phyloP scores from a whole-genome alignment of 2,888 invertebrate species.

The Sipha maydis region DNA sequence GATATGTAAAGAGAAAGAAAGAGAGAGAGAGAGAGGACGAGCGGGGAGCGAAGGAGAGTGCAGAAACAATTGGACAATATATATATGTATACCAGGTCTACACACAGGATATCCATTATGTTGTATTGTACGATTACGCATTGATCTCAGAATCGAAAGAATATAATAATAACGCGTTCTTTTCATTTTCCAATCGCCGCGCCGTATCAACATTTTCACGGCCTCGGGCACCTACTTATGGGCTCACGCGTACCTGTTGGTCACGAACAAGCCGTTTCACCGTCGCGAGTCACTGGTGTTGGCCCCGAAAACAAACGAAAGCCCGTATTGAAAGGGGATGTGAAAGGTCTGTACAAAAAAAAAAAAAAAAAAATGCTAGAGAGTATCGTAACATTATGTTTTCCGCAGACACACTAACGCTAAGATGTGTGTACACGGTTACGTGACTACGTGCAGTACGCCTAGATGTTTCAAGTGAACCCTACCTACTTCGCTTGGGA shows the following conservation, averaged over 20 bases:
- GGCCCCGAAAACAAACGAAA: no score
- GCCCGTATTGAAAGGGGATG: no score
- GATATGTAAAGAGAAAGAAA: background rate
- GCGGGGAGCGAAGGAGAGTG: background rate
- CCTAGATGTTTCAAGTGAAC: no score
- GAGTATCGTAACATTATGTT: no score
- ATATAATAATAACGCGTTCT: background rate
- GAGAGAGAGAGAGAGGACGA: background rate
- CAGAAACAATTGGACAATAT: slow-evolving; percentile 32
- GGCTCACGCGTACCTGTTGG: background rate
- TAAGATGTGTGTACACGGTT: no score
- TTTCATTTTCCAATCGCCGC: background rate
- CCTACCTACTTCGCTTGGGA: no score
- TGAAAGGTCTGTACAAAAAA: no score
- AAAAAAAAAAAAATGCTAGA: no score
- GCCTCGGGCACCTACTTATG: background rate
- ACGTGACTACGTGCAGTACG: no score
- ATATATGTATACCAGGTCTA: background rate
- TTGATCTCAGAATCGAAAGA: slow-evolving; percentile 11
- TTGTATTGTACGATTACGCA: background rate
- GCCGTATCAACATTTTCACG: slow-evolving; percentile 20
- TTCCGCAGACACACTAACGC: no score
- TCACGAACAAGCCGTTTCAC: background rate
- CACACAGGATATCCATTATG: background rate
- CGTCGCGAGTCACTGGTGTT: background rate